Evolutionary conservation across 2,888 invertebrate genomes (phyloP), one percentile per base, ranked within the genome.

Genomic region (Saturnia pavonia): DNA sequence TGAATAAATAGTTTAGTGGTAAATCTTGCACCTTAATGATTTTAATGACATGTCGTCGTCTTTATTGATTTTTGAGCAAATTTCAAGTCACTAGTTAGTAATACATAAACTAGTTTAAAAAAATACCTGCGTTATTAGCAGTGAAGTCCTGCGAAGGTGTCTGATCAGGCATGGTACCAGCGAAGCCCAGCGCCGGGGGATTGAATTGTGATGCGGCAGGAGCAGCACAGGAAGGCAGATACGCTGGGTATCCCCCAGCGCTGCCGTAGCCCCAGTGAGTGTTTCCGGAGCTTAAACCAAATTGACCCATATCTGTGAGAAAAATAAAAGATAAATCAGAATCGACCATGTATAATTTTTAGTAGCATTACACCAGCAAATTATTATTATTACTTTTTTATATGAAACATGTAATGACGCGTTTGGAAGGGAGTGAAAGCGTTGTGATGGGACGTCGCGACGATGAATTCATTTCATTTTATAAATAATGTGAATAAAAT

Each of bases 231-330:
- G 96, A 97, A 45, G 96, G 96, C 82, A 98, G 94, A 87, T 98
- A 98, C 19, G 97, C 97, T 0, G 97, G 97, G 89, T 98, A 98
- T 19, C 97, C 97, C 72, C 97, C 96, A 43, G 97, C 96, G 67
- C 97, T 96, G 63, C 97, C 96, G 87, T 97, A 97, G 76, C 98
- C 97, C 98, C 98, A 98, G 85, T 97, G 97, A 16, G 97, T 96
- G 89, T 98, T 97, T 80, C 97, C 96, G 81, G 97, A 96, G 88
- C 97, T 96, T 85, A 97, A 91, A 66, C 97, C 97, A 86, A 97
- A 97, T 89, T 97, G 97, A 78, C 97, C 96, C 97, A 97, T 97
- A 90, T 97, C 97, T 97, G 92, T 6, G 87, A 82, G 72, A 71
- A 71, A 69, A 71, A 66, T 19, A 12, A 60, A 27, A 6, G 12